A percentile compares a stretch with the other conserved stretches of the same genome.
Evolutionary conservation across 2,888 invertebrate species (phyloP).

Genomic region (Steinernema carpocapsae): DNA sequence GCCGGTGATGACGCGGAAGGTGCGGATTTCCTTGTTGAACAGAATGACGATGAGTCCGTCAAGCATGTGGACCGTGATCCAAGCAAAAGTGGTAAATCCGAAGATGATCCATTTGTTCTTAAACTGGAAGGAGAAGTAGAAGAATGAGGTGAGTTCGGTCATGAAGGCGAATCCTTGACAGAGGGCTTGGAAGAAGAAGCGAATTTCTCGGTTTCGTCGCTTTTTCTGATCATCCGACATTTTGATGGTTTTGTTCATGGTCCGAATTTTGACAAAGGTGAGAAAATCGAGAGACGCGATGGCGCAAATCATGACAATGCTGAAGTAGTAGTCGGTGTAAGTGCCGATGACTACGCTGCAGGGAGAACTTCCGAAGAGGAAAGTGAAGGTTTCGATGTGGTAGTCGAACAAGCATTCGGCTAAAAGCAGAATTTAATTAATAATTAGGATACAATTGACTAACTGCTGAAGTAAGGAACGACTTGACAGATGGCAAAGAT

Average conservation of each 20-base stretch:
- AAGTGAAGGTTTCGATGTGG: constrained; percentile 12
- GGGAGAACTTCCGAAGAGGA: background rate
- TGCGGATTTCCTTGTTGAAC: too few species aligned
- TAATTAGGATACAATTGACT: background rate
- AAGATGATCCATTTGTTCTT: background rate
- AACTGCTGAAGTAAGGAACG: constrained; percentile 48
- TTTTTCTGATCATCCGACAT: too few species aligned
- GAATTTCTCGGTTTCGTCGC: too few species aligned
- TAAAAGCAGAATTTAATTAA: too few species aligned
- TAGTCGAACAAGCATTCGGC: constrained; percentile 2
- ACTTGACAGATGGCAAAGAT: constrained; percentile 45
- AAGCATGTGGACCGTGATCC: too few species aligned
- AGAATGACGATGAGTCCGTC: too few species aligned
- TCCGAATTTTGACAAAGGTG: background rate
- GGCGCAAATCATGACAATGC: background rate
- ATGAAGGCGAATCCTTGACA: too few species aligned
- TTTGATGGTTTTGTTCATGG: constrained; percentile 1
- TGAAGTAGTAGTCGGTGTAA: constrained; percentile 16
- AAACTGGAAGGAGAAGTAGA: constrained; percentile 11
- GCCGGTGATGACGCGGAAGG: too few species aligned
- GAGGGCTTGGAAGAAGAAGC: too few species aligned
- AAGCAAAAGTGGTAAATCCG: background rate
- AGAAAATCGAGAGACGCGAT: background rate
- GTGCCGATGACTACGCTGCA: constrained; percentile 8
- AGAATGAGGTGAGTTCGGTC: too few species aligned